Base-by-base conservation (phyloP, 2,797 vertebrate genomes). In the Spea hammondii region DNA sequence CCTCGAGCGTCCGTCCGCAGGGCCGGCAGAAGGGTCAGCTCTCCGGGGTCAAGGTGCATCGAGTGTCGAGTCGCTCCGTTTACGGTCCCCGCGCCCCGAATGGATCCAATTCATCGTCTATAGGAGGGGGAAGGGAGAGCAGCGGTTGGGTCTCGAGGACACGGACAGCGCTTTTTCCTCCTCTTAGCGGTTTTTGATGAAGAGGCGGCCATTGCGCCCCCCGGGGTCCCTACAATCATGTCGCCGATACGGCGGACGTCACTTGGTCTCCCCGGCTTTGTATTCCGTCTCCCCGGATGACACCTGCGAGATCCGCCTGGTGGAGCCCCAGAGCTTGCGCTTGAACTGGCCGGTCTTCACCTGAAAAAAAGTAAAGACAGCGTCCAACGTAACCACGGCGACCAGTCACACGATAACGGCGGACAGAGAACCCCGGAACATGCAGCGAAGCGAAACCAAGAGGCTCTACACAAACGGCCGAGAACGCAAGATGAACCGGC, bases 201-300 rank as follows among this genome's bases (percentile, higher is more conserved):
- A 32, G 5, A 6, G 13, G 17, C 4, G 6, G 48, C 11, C 14
- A 60, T 1, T 45, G 53, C 55, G 47, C 55, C 74, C 65, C 62
- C 50, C 46, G 13, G 62, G 59, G 17, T 73, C 14, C 62, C 13
- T 53, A 50, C 9, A 46, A 51, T 13, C 4, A 13, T 47, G 54
- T 53, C 10, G 8, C 5, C 5, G 7, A 17, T 1, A 47, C 48
- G 59, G 12, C 1, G 5, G 32, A 50, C 44, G 67, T 87, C 85
- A 84, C 73, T 78, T 83, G 17, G 87, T 84, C 84, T 95, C 93
- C 0, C 59, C 44, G 0, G 95, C 92, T 83, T 92, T 93, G 91
- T 98, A 98, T 51, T 98, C 96, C 0, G 96, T 97, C 91, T 98
- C 97, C 4, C 96, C 96, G 0, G 97, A 91, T 0, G 97, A 98